Percentiles rank a stretch among this genome's conserved stretches.
Evolutionary conservation across 2,888 invertebrate species (phyloP).

Genomic region (Congeria kusceri): DNA sequence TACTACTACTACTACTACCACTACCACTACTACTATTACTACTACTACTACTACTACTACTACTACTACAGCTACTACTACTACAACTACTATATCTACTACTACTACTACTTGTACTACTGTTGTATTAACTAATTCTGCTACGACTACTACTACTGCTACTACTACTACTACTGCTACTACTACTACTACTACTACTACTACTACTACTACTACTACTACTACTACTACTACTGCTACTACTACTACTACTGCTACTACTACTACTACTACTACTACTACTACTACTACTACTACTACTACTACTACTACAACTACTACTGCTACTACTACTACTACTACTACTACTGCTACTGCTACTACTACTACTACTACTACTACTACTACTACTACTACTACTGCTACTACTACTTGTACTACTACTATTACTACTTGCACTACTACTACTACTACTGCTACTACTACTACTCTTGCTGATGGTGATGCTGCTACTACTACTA

Average conservation of each 20-base stretch:
- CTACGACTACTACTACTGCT: neutral
- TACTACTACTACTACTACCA: too few relatives aligned
- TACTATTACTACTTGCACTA: too few relatives aligned
- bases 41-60: too few relatives aligned
- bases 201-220: neutral
- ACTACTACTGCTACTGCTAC: neutral
- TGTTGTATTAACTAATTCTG: neutral
- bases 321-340: neutral
- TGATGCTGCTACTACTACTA: too few relatives aligned
- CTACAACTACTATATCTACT: neutral
- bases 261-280: neutral
- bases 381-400: too few relatives aligned
- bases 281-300: constrained; percentile 4
- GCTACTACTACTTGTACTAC: too few relatives aligned
- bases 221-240: neutral
- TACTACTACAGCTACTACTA: too few relatives aligned
- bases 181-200: neutral
- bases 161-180: constrained; percentile 2
- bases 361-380: too few relatives aligned
- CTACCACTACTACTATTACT: too few relatives aligned
- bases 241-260: constrained; percentile 5
- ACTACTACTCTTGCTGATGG: too few relatives aligned
- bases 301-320: constrained; percentile 1
- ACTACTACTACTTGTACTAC: neutral
- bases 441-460: too few relatives aligned